A percentile compares a stretch with the other conserved stretches of the same genome.
Conservation (phyloP, 2,888 invertebrate species). For the Scelioninae gen. 2 region DNA sequence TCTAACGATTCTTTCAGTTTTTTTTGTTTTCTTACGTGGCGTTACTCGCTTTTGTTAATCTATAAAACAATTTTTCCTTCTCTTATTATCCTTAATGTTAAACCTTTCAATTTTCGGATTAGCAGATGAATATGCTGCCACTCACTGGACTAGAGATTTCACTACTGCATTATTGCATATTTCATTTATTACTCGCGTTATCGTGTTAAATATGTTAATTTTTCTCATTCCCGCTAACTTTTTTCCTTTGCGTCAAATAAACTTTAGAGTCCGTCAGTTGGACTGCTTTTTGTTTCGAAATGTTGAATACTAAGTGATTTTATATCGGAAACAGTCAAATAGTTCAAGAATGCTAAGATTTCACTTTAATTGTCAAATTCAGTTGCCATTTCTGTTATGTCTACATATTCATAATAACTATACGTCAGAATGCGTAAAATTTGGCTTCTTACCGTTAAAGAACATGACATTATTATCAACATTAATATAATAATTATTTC, state of each 20-base stretch:
- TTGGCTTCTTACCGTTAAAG: slow-evolving; percentile 6
- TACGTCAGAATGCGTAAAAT: slow-evolving; percentile 13
- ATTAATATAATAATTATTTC: slow-evolving; percentile 25
- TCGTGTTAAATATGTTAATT: slow-evolving; percentile 32
- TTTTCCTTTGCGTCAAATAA: slow-evolving; percentile 3
- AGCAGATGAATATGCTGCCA: slow-evolving; percentile 72
- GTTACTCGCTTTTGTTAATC: slow-evolving; percentile 60
- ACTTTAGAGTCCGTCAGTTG: slow-evolving; percentile 16
- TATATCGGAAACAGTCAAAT: slow-evolving; percentile 7
- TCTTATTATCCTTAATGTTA: slow-evolving; percentile 54
- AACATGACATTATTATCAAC: slow-evolving; percentile 22
- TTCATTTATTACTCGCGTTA: slow-evolving; percentile 43
- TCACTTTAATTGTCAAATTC: slow-evolving; percentile 1
- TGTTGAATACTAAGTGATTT: slow-evolving; percentile 18
- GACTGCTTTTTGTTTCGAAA: slow-evolving; percentile 23
- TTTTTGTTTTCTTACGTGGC: slow-evolving; percentile 57
- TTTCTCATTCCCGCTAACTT: slow-evolving; percentile 34
- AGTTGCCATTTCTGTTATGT: not conserved
- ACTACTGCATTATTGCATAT: slow-evolving; percentile 72
- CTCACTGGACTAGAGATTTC: slow-evolving; percentile 75
- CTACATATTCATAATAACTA: slow-evolving; percentile 21
- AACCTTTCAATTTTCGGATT: slow-evolving; percentile 69
- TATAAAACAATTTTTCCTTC: slow-evolving; percentile 60
- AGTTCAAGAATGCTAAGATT: slow-evolving; percentile 21
- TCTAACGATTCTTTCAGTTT: slow-evolving; percentile 60